Conservation (phyloP, 2,888 invertebrate species). For the Molorchus minor region DNA sequence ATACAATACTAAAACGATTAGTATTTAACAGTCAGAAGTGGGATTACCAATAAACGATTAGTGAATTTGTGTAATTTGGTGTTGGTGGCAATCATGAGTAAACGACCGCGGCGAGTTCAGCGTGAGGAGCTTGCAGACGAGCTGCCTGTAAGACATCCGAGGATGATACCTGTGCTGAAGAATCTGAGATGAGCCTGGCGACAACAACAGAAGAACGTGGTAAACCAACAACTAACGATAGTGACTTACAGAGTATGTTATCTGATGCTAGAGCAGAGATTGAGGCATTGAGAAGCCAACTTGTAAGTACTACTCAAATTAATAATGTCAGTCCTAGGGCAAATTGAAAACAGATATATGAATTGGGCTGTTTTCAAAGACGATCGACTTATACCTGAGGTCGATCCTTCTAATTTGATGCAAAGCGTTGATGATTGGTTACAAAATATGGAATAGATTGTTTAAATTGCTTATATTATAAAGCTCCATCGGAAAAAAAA, state of each 20-base stretch:
- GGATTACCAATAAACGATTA: background rate
- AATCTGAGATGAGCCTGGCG: background rate
- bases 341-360: background rate
- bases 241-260: background rate
- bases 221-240: background rate
- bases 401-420: background rate
- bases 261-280: background rate
- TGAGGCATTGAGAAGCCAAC: background rate
- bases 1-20: no score
- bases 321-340: background rate
- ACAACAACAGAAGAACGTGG: background rate
- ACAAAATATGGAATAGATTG: background rate
- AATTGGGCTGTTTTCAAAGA: background rate
- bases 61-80: background rate
- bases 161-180: background rate
- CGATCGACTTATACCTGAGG: background rate
- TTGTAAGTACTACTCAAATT: background rate
- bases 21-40: no score
- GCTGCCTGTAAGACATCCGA: background rate
- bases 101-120: background rate
- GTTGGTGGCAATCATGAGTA: constrained; percentile 1
- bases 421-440: background rate
- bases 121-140: background rate
- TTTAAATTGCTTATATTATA: constrained; percentile 3
- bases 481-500: background rate